Evolutionary conservation across 2,888 invertebrate genomes (phyloP).

Genomic region (Chaitophorus viminalis): DNA sequence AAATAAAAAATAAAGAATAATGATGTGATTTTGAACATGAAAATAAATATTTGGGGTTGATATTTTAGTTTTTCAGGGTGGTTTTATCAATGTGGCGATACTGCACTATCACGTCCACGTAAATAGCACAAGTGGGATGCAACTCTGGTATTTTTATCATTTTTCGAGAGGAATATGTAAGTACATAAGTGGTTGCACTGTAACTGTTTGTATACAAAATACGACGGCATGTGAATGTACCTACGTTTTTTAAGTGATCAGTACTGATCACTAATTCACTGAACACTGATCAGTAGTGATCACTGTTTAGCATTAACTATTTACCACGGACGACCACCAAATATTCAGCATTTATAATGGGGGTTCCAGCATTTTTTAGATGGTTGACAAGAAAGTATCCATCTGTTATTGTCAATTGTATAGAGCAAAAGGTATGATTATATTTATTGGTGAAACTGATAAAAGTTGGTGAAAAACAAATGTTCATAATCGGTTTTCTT

Average conservation of each 20-base stretch:
- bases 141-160: too few species aligned
- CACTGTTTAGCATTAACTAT: not conserved
- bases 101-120: too few species aligned
- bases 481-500: not conserved
- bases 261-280: too few species aligned
- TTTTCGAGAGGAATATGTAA: too few species aligned
- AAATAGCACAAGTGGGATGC: too few species aligned
- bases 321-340: not conserved
- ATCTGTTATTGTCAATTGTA: slow-evolving; percentile 69
- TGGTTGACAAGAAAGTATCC: slow-evolving; percentile 98
- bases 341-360: slow-evolving; percentile 74
- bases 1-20: too few species aligned
- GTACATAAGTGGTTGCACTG: not conserved
- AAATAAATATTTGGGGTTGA: too few species aligned
- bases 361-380: slow-evolving; percentile 97
- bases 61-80: too few species aligned
- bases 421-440: slow-evolving; percentile 61
- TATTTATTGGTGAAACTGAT: not conserved
- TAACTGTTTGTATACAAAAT: slow-evolving; percentile 5
- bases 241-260: too few species aligned
- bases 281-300: too few species aligned
- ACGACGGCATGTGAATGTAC: not conserved
- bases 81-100: too few species aligned
- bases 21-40: too few species aligned
- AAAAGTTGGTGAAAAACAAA: not conserved